These are phyloP conservation scores for Parambassis ranga DNA, from an alignment of 2,797 vertebrate genomes.

Conservation along the genomic window DNA sequence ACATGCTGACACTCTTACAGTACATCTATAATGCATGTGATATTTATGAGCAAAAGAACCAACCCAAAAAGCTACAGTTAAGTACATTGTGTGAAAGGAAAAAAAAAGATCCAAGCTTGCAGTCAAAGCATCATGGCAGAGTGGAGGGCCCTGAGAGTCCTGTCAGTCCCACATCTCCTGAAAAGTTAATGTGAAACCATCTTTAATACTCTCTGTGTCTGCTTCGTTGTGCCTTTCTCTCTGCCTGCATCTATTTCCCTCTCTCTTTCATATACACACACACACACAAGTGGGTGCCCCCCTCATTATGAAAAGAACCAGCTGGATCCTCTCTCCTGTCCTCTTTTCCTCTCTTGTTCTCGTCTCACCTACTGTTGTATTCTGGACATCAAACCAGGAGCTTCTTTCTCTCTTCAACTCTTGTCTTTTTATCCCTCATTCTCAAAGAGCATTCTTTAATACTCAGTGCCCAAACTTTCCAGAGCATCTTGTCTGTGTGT, in stretches of 20 bases:
- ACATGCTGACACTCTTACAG: slow-evolving; percentile 38
- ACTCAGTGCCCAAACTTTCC: slow-evolving; percentile 32
- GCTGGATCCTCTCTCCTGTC: slow-evolving; percentile 50
- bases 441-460: slow-evolving; percentile 73
- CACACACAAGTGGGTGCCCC: slow-evolving; percentile 28
- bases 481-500: not conserved
- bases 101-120: slow-evolving; percentile 23
- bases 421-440: slow-evolving; percentile 48
- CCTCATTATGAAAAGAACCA: slow-evolving; percentile 67
- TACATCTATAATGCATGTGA: slow-evolving; percentile 68
- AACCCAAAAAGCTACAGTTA: slow-evolving; percentile 40
- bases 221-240: slow-evolving; percentile 20
- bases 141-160: slow-evolving; percentile 27
- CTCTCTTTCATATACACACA: not conserved
- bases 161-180: slow-evolving; percentile 63
- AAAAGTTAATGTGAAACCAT: slow-evolving; percentile 72
- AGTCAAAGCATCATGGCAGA: slow-evolving; percentile 30
- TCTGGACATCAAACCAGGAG: slow-evolving; percentile 68
- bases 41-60: slow-evolving; percentile 66
- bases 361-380: slow-evolving; percentile 61
- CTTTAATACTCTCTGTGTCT: slow-evolving; percentile 56
- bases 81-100: slow-evolving; percentile 33
- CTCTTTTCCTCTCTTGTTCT: slow-evolving; percentile 36
- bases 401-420: slow-evolving; percentile 11
- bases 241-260: slow-evolving; percentile 8